Conservation (phyloP, 2,797 vertebrate species). For the Acrocephalus scirpaceus region DNA sequence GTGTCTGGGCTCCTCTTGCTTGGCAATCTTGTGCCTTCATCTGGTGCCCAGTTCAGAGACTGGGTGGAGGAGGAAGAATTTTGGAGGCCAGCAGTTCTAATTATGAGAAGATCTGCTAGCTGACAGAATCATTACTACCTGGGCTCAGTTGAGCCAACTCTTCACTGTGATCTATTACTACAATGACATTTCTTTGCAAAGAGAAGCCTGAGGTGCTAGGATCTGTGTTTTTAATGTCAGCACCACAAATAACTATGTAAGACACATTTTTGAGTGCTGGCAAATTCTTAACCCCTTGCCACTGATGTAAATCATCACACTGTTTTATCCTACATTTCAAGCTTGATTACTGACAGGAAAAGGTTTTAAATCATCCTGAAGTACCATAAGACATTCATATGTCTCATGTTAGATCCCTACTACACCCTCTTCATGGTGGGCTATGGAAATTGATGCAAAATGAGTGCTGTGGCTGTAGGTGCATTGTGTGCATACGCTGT, state of each 20-base stretch:
- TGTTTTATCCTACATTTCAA: not conserved
- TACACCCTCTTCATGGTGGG: conserved; percentile 21
- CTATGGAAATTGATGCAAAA: conserved; percentile 65
- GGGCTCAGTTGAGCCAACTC: not conserved
- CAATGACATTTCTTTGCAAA: not conserved
- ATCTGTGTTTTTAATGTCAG: conserved; percentile 27
- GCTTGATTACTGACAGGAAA: not conserved
- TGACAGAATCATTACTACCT: conserved; percentile 9
- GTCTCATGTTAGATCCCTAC: not conserved
- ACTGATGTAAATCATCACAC: not conserved
- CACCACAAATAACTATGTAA: not conserved
- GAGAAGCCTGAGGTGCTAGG: not conserved
- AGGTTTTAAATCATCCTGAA: conserved; percentile 38
- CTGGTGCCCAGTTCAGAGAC: not conserved
- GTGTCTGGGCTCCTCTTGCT: not conserved
- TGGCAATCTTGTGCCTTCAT: not conserved
- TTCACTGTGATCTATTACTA: not conserved
- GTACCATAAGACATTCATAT: not conserved
- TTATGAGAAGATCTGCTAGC: not conserved
- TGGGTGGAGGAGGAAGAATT: not conserved
- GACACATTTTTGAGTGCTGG: conserved; percentile 2
- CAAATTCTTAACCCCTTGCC: conserved; percentile 15
- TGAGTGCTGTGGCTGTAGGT: conserved; percentile 65
- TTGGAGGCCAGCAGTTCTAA: not conserved
- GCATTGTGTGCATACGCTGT: conserved; percentile 84